Evolutionary conservation across 30 jellyfish, hydroid and myxozoan genomes (phyloP).

Genomic region (Cassiopea andromeda): DNA sequence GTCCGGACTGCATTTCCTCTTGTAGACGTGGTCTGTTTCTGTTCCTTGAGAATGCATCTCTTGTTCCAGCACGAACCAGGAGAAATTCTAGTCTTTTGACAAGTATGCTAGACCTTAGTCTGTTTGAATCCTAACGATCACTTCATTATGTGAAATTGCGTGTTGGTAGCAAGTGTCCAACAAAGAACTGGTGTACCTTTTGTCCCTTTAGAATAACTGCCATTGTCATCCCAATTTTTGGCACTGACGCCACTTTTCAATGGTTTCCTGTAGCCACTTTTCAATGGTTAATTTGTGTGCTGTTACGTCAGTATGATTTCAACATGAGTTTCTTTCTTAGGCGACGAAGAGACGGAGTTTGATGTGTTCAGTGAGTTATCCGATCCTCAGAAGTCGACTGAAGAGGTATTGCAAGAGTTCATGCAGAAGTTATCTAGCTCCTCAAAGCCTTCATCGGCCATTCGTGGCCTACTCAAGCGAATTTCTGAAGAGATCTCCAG

Average conservation of each 20-base stretch:
- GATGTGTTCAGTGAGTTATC: slow-evolving; percentile 57
- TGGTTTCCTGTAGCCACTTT: background rate
- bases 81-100: background rate
- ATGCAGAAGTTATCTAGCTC: slow-evolving; percentile 49
- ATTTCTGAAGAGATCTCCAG: slow-evolving; percentile 60
- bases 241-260: background rate
- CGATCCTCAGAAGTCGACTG: slow-evolving; percentile 61
- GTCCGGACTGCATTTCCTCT: too few relatives aligned
- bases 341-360: slow-evolving; percentile 38
- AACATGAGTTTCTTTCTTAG: slow-evolving; percentile 13
- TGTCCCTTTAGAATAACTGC: background rate
- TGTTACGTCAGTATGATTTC: background rate
- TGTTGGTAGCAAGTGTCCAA: background rate
- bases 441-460: slow-evolving; percentile 58
- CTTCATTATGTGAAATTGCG: background rate
- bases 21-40: too few relatives aligned
- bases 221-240: background rate
- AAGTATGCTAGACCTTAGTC: background rate
- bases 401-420: slow-evolving; percentile 48
- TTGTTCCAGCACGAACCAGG: background rate
- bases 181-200: background rate
- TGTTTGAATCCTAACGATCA: background rate
- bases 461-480: slow-evolving; percentile 61
- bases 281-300: background rate
- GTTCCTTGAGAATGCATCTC: too few relatives aligned